Conservation (phyloP, 2,113 vertebrate genomes). For the Hydrochoerus hydrochaeris region DNA sequence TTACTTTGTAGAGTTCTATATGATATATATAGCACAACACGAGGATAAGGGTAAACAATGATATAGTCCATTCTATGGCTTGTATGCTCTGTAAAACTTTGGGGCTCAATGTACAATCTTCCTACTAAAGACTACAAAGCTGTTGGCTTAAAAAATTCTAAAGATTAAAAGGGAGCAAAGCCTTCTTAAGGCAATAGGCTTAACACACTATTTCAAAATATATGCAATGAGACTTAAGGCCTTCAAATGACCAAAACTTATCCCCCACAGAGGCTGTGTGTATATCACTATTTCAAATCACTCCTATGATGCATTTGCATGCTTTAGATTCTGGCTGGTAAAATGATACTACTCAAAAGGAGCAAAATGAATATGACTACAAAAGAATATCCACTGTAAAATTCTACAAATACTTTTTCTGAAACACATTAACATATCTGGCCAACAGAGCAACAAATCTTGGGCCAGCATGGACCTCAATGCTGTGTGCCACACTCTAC, state of each 20-base stretch:
- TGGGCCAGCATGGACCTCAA: not conserved
- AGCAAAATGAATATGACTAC: slow-evolving; percentile 77
- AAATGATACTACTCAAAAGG: slow-evolving; percentile 79
- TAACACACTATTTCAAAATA: slow-evolving; percentile 79
- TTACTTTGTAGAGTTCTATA: slow-evolving; percentile 12
- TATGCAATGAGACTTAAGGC: slow-evolving; percentile 28
- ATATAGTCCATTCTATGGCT: not conserved
- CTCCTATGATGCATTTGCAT: slow-evolving; percentile 63
- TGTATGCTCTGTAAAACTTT: slow-evolving; percentile 44
- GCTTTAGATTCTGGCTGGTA: slow-evolving; percentile 74
- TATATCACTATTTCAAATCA: slow-evolving; percentile 59
- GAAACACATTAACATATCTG: slow-evolving; percentile 70
- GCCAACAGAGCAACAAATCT: slow-evolving; percentile 13
- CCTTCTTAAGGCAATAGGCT: slow-evolving; percentile 71
- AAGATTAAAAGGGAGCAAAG: slow-evolving; percentile 70
- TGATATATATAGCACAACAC: not conserved
- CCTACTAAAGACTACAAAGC: slow-evolving; percentile 65
- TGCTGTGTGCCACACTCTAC: not conserved
- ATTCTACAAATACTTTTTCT: slow-evolving; percentile 77
- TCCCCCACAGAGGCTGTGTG: slow-evolving; percentile 39
- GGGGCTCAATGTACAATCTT: not conserved
- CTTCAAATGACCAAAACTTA: slow-evolving; percentile 77
- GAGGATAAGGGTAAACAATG: slow-evolving; percentile 53
- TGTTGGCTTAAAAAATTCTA: slow-evolving; percentile 68
- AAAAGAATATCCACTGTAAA: slow-evolving; percentile 75